Conservation (phyloP, 2,888 invertebrate genomes). For the Dioctria rufipes region DNA sequence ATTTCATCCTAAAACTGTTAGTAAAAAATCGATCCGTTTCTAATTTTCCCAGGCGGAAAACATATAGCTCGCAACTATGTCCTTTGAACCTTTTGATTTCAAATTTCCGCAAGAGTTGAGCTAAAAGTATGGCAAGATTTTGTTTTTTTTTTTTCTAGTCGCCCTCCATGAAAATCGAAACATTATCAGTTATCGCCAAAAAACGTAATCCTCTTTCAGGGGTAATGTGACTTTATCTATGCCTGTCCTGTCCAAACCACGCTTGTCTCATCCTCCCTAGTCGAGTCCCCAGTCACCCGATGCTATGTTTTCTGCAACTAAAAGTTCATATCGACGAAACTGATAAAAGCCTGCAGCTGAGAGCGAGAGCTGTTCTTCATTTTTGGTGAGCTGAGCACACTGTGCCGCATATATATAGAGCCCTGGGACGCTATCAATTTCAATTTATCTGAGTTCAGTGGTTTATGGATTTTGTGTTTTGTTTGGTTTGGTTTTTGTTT, state of each 20-base stretch:
- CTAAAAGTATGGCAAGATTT: not conserved
- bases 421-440: slow-evolving; percentile 48
- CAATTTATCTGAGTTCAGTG: slow-evolving; percentile 50
- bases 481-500: slow-evolving; percentile 2
- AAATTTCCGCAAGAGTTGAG: slow-evolving; percentile 8
- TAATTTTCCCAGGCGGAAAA: not conserved
- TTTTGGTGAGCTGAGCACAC: slow-evolving; percentile 19
- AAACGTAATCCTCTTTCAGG: slow-evolving; percentile 27
- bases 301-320: slow-evolving; percentile 10
- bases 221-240: slow-evolving; percentile 48
- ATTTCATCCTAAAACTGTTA: not conserved
- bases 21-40: not conserved
- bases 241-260: slow-evolving; percentile 26
- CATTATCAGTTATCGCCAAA: slow-evolving; percentile 20
- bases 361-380: slow-evolving; percentile 3
- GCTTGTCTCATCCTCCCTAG: not conserved
- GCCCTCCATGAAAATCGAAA: slow-evolving; percentile 21
- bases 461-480: slow-evolving; percentile 38
- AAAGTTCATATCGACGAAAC: slow-evolving; percentile 44
- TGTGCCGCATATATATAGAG: slow-evolving; percentile 10
- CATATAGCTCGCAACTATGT: not conserved
- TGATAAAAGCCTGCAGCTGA: slow-evolving; percentile 47
- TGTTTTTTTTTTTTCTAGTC: not conserved
- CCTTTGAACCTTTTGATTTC: not conserved
- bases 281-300: no score